A percentile compares a stretch with the other conserved stretches of the same genome.
These are phyloP conservation scores for Micromys minutus DNA, from an alignment of 2,113 vertebrate species.

Conservation along the genomic window DNA sequence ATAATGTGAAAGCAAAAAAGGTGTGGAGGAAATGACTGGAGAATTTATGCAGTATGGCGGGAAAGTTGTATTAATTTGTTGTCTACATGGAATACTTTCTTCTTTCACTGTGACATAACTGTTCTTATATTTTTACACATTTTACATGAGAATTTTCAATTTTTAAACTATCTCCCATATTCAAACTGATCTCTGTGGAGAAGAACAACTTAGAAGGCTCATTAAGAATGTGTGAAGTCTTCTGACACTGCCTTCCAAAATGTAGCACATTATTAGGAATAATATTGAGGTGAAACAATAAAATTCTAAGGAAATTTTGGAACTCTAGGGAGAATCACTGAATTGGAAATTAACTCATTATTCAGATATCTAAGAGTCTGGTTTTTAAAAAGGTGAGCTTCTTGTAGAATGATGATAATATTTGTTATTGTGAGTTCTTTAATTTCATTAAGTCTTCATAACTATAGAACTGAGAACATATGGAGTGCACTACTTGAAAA, in stretches of 20 bases:
- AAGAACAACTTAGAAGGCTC: not conserved
- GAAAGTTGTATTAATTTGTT: slow-evolving; percentile 55
- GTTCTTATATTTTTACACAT: slow-evolving; percentile 55
- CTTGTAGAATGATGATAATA: not conserved
- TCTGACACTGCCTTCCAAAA: slow-evolving; percentile 41
- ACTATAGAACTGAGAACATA: not conserved
- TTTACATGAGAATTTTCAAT: slow-evolving; percentile 17
- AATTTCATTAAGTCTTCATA: not conserved
- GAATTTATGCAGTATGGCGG: slow-evolving; percentile 12
- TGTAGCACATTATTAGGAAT: slow-evolving; percentile 30
- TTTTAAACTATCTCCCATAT: slow-evolving; percentile 9
- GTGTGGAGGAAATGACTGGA: slow-evolving; percentile 12
- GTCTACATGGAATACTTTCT: not conserved
- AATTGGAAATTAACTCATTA: slow-evolving; percentile 50
- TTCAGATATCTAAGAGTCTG: not conserved
- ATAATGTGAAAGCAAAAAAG: slow-evolving; percentile 58
- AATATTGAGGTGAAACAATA: not conserved
- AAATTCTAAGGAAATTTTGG: slow-evolving; percentile 47
- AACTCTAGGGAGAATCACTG: not conserved
- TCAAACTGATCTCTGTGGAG: not conserved
- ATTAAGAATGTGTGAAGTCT: slow-evolving; percentile 44
- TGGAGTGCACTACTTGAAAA: not conserved
- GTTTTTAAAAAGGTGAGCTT: not conserved
- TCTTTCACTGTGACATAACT: slow-evolving; percentile 36
- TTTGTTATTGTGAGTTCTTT: not conserved